These are phyloP conservation scores for Tricholauxania praeusta DNA, from an alignment of 2,888 invertebrate species.

Conservation along the genomic window DNA sequence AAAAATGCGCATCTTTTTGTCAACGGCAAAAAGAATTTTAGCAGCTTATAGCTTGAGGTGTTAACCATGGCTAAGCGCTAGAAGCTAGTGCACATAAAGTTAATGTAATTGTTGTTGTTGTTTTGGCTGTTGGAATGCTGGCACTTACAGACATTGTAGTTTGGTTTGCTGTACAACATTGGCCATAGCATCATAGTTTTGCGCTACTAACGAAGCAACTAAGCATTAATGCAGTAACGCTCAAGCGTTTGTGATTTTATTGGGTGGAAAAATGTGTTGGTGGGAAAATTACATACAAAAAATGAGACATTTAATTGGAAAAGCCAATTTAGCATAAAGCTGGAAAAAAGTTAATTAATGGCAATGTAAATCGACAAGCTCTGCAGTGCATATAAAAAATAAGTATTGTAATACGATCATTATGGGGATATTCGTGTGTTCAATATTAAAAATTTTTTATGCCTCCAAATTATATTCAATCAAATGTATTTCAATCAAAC, in stretches of 20 bases:
- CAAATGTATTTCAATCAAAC: background rate
- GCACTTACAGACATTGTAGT: constrained; percentile 7
- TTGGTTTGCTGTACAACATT: constrained; percentile 2
- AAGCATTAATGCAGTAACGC: constrained; percentile 3
- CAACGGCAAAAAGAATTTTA: constrained; percentile 27
- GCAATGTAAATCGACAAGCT: too few relatives aligned
- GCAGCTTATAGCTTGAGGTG: constrained; percentile 19
- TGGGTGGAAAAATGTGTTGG: constrained; percentile 1
- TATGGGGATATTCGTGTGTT: too few relatives aligned
- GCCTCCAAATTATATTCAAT: background rate
- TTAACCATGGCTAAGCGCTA: constrained; percentile 2
- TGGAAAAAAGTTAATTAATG: too few relatives aligned
- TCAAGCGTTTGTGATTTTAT: constrained; percentile 6
- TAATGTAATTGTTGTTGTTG: background rate
- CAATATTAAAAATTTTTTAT: too few relatives aligned
- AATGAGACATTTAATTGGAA: constrained; percentile 24
- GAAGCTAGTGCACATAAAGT: too few relatives aligned
- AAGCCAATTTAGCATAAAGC: background rate
- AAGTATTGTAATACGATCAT: too few relatives aligned
- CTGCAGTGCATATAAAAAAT: too few relatives aligned
- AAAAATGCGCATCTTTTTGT: constrained; percentile 51
- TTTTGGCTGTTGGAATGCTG: constrained; percentile 19
- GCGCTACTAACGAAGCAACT: constrained; percentile 6
- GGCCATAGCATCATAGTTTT: constrained; percentile 1
- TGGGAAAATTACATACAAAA: background rate